Evolutionary conservation across 2,113 vertebrate genomes (phyloP).

Genomic region (Calyptomena viridis): DNA sequence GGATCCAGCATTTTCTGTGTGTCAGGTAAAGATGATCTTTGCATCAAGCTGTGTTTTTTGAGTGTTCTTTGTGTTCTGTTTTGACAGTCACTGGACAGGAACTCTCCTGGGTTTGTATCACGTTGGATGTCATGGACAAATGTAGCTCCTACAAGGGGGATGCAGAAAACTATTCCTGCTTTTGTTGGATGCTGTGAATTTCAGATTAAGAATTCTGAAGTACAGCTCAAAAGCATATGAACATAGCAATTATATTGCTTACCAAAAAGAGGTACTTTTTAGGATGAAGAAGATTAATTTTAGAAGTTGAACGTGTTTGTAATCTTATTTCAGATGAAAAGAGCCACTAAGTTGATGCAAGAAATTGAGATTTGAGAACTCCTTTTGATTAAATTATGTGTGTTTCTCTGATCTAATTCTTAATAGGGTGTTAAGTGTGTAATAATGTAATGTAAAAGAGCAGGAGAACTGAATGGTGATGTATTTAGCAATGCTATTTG

Average conservation of each 20-base stretch:
- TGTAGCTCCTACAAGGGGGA: background rate
- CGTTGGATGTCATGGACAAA: background rate
- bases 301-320: background rate
- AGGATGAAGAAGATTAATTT: background rate
- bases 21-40: background rate
- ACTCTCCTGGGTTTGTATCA: background rate
- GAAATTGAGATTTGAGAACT: background rate
- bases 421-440: background rate
- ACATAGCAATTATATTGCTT: background rate
- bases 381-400: background rate
- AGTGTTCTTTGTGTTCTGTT: background rate
- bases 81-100: background rate
- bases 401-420: background rate
- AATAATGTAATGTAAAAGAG: background rate
- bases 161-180: background rate
- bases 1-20: background rate
- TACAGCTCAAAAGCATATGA: background rate
- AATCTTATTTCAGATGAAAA: background rate
- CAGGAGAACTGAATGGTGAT: background rate
- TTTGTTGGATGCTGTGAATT: background rate
- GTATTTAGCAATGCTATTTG: slow-evolving; percentile 21
- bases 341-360: background rate
- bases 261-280: background rate
- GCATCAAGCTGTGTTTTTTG: background rate
- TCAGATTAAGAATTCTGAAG: background rate